These are phyloP conservation scores for Ailuropoda melanoleuca DNA, from an alignment of 2,113 vertebrate species.

Conservation along the genomic window DNA sequence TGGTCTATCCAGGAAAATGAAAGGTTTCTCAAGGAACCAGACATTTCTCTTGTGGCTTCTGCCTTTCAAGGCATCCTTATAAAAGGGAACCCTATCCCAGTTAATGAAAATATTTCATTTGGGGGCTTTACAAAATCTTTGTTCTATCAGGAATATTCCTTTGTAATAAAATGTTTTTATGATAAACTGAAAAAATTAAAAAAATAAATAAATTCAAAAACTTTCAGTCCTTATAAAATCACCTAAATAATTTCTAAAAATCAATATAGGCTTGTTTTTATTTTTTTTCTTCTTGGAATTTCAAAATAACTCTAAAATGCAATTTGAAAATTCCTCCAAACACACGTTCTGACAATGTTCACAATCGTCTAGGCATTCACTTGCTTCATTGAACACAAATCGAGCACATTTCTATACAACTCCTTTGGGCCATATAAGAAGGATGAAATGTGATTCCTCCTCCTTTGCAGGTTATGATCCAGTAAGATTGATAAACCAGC, in stretches of 20 bases:
- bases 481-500: background rate
- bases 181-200: background rate
- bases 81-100: background rate
- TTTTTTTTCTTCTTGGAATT: background rate
- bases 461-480: background rate
- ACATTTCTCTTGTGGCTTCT: background rate
- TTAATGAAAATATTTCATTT: background rate
- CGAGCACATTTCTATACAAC: background rate
- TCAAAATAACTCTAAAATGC: background rate
- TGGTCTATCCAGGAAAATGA: background rate
- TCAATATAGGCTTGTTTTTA: background rate
- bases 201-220: background rate
- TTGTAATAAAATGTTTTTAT: background rate
- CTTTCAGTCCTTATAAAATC: background rate
- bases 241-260: background rate
- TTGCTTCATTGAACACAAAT: background rate
- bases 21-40: background rate
- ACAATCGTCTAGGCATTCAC: background rate
- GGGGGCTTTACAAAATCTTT: background rate
- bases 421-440: background rate
- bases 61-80: background rate
- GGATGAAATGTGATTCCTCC: background rate
- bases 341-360: background rate
- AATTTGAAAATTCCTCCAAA: background rate
- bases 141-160: background rate